These are phyloP conservation scores for Hyaena hyaena DNA, from an alignment of 2,113 vertebrate genomes.

Conservation along the genomic window DNA sequence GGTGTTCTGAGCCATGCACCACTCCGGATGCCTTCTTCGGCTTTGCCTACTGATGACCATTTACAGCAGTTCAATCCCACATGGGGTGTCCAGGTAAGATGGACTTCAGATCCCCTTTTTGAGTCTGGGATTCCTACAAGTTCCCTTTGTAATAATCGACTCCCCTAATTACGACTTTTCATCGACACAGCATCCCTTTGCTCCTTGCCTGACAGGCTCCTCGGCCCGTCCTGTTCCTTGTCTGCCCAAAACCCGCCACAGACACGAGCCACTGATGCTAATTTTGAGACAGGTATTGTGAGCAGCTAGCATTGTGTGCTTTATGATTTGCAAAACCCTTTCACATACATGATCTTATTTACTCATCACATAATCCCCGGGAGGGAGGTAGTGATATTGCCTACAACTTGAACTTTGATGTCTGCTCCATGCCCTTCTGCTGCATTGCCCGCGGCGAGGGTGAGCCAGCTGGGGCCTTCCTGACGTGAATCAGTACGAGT, in stretches of 20 bases:
- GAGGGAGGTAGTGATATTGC: neutral
- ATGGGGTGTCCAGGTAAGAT: too few relatives aligned
- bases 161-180: neutral
- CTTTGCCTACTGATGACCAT: neutral
- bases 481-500: neutral
- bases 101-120: neutral
- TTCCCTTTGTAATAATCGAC: neutral
- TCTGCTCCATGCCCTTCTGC: neutral
- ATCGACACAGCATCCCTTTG: neutral
- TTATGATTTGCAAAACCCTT: neutral
- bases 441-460: neutral
- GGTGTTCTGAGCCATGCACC: neutral
- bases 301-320: neutral
- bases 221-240: neutral
- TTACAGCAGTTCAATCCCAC: neutral
- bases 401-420: neutral
- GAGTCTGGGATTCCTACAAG: neutral
- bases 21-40: neutral
- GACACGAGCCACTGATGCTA: fast-evolving
- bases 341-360: neutral
- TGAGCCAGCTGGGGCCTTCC: neutral
- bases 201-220: neutral
- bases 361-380: neutral
- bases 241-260: neutral
- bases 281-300: neutral